Conservation (phyloP, 2,797 vertebrate genomes). For the Tamandua tetradactyla region DNA sequence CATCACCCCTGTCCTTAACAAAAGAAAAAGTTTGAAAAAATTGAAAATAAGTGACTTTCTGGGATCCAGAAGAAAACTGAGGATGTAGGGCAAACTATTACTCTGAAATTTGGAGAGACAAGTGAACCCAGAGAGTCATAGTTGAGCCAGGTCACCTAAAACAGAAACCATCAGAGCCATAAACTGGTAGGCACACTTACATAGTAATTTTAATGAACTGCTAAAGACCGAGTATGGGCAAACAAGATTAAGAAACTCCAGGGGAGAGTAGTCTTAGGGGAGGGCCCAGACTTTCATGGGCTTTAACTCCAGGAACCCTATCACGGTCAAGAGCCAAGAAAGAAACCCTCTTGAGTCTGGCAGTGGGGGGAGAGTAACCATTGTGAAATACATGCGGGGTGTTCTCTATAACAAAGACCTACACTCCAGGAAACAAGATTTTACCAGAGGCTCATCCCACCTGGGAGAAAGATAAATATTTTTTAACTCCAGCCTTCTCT, state of each 20-base stretch:
- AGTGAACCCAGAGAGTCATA: background rate
- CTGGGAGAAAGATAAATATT: background rate
- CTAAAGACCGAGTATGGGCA: background rate
- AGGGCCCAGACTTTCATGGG: too few species aligned
- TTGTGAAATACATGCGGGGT: background rate
- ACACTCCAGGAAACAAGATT: background rate
- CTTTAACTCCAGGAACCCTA: too few species aligned
- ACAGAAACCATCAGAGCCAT: background rate
- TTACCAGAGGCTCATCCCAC: background rate
- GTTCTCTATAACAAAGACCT: background rate
- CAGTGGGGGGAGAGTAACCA: background rate
- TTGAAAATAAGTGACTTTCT: background rate
- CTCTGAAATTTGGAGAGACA: background rate
- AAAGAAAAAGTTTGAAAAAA: background rate
- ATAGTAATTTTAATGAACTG: background rate
- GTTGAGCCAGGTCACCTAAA: background rate
- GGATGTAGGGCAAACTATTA: background rate
- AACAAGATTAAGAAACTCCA: too few species aligned
- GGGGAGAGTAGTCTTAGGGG: too few species aligned
- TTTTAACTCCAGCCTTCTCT: background rate
- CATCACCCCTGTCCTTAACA: background rate
- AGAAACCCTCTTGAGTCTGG: background rate
- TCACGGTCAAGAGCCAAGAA: too few species aligned
- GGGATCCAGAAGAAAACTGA: background rate
- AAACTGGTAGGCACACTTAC: background rate